Evolutionary conservation across 2,888 invertebrate genomes (phyloP).

Genomic region (Oscheius onirici): DNA sequence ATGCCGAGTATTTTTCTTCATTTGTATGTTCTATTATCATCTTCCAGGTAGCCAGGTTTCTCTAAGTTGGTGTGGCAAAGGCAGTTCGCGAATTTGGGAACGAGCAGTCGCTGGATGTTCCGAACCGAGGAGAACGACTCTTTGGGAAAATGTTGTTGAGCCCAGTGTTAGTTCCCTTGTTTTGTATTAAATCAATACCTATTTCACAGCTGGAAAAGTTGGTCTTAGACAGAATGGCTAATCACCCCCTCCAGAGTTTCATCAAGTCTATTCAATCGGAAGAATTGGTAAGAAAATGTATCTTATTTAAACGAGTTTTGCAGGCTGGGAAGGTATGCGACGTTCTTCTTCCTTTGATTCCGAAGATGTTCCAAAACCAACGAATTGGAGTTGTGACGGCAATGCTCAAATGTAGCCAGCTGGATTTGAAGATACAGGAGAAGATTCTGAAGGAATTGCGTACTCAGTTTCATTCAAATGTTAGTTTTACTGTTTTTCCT

Average conservation of each 20-base stretch:
- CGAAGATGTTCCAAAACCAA: constrained; percentile 36
- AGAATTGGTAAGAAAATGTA: constrained; percentile 46
- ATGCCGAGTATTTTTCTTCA: background rate
- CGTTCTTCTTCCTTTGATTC: constrained; percentile 38
- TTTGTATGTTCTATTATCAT: background rate
- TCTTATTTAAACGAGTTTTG: background rate
- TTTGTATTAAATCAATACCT: background rate
- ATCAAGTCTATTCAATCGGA: constrained; percentile 37
- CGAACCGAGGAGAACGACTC: background rate
- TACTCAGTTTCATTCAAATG: constrained; percentile 34
- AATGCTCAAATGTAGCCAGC: constrained; percentile 36
- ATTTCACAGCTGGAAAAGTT: constrained; percentile 32
- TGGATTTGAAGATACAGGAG: constrained; percentile 37
- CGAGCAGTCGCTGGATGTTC: constrained; percentile 16
- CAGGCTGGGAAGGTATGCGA: constrained; percentile 49
- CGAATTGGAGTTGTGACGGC: constrained; percentile 39
- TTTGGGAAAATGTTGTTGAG: constrained; percentile 8
- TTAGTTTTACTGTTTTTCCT: background rate
- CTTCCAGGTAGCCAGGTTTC: too few species aligned
- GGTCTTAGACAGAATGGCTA: constrained; percentile 38
- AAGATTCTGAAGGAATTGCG: constrained; percentile 40
- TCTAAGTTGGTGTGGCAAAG: constrained; percentile 34
- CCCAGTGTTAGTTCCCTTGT: background rate
- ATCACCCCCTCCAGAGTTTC: constrained; percentile 47
- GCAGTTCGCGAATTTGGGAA: constrained; percentile 56